Evolutionary conservation across 2,797 vertebrate genomes (phyloP).

Genomic region (Lepilemur septentrionalis): DNA sequence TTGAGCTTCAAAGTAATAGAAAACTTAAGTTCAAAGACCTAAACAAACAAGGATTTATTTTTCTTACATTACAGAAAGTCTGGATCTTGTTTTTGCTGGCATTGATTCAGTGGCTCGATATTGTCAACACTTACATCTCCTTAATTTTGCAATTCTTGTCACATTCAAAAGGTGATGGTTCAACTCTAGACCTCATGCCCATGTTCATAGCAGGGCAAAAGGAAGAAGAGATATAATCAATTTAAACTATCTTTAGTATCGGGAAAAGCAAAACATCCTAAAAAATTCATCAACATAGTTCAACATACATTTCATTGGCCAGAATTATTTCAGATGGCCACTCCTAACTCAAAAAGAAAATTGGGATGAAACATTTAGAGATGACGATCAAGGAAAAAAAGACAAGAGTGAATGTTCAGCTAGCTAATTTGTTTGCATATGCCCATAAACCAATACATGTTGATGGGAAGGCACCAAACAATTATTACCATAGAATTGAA

Average conservation of each 20-base stretch:
- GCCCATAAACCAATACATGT: not conserved
- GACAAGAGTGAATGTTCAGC: not conserved
- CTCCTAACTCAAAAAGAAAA: not conserved
- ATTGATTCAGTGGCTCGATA: not conserved
- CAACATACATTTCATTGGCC: not conserved
- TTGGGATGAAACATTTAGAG: not conserved
- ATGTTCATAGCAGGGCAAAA: not conserved
- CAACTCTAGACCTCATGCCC: not conserved
- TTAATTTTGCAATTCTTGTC: conserved; percentile 11
- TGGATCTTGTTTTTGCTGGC: conserved; percentile 54
- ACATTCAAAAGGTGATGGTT: not conserved
- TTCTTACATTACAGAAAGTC: conserved; percentile 34
- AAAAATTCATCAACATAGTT: not conserved
- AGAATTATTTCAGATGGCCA: not conserved
- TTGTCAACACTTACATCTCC: conserved; percentile 51
- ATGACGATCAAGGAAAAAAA: not conserved
- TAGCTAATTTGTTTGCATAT: not conserved
- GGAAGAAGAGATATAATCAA: not conserved
- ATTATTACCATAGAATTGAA: not conserved
- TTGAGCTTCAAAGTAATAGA: conserved; percentile 14
- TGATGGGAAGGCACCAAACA: not conserved
- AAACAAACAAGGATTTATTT: conserved; percentile 45
- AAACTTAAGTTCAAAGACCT: conserved; percentile 37
- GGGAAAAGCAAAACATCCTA: not conserved
- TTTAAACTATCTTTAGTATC: not conserved